Evolutionary conservation across 2,797 vertebrate genomes (phyloP).

Genomic region (Argentina silus): DNA sequence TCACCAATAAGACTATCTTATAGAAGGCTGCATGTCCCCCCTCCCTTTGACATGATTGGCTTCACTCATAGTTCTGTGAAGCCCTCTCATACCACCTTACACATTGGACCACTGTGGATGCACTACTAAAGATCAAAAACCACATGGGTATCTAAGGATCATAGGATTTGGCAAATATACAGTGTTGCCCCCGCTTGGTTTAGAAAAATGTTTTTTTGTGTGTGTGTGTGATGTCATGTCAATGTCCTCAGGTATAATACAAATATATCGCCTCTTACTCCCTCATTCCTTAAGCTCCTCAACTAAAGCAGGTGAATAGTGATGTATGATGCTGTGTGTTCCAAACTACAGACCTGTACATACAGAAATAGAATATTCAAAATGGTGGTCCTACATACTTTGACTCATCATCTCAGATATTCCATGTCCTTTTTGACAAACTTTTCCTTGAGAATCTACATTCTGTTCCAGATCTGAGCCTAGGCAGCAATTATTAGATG

Average conservation of each 20-base stretch:
- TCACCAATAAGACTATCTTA: too few species aligned
- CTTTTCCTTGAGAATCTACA: not conserved
- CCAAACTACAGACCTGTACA: not conserved
- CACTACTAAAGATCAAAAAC: not conserved
- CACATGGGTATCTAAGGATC: not conserved
- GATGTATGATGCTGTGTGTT: not conserved
- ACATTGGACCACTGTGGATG: not conserved
- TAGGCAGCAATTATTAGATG: not conserved
- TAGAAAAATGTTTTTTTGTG: not conserved
- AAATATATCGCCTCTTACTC: not conserved
- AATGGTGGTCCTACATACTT: not conserved
- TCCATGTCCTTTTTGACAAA: too few species aligned
- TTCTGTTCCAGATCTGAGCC: not conserved
- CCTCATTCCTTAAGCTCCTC: not conserved
- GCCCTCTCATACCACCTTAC: not conserved
- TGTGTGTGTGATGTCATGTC: not conserved
- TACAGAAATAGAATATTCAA: not conserved
- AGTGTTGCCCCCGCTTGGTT: not conserved
- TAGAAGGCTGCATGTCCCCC: not conserved
- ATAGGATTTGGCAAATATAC: not conserved
- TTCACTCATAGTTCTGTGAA: not conserved
- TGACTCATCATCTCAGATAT: too few species aligned
- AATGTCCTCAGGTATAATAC: not conserved
- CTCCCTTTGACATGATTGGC: not conserved
- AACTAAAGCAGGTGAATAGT: not conserved